Base-by-base conservation (phyloP, 2,888 invertebrate genomes). In the Mythimna albipuncta region DNA sequence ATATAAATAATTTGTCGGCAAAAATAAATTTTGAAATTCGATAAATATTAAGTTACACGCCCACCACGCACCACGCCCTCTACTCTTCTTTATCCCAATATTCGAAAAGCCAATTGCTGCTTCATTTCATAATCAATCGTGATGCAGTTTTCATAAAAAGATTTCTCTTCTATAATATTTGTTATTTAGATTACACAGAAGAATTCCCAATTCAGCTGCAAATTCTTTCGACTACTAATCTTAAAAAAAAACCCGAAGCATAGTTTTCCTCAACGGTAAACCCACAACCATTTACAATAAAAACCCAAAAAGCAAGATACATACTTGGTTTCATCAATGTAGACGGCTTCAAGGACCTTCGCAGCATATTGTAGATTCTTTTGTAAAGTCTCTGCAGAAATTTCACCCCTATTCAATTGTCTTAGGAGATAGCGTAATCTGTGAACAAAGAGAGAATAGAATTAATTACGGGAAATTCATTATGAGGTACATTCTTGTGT, bases 281-380 rank as follows among this genome's bases (percentile, higher is more conserved):
- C 59, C 62, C 79, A 69, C 65, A 59, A 70, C 44, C 62, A 74
- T 32, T 66, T 32, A 50, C 65, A 52, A 68, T 47, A 66, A 76
- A 67, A 58, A 65, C 73, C 55, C 68, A 66, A 69, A 72, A 64
- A 67, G 70, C 65, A 69, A 32, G 58, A 82, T 93, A 97, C 98
- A 96, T 98, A 99, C 99, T 98, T 98, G 93, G 98, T 98, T 95
- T 99, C 99, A 93, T 99, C 99, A 92, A 98, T 98, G 96, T 98
- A 99, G 84, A 99, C 98, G 19, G 99, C 98, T 96, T 99, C 99
- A 83, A 99, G 97, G 62, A 99, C 99, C 91, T 98, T 98, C 26
- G 99, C 99, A 69, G 99, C 99, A 95, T 99, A 99, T 89, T 99
- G 98, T 85, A 99, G 97, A 96, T 99, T 99, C 94, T 98, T 98